phyloP scores from a whole-genome alignment of 1,140 invertebrate species.

The Drosophila busckii region DNA sequence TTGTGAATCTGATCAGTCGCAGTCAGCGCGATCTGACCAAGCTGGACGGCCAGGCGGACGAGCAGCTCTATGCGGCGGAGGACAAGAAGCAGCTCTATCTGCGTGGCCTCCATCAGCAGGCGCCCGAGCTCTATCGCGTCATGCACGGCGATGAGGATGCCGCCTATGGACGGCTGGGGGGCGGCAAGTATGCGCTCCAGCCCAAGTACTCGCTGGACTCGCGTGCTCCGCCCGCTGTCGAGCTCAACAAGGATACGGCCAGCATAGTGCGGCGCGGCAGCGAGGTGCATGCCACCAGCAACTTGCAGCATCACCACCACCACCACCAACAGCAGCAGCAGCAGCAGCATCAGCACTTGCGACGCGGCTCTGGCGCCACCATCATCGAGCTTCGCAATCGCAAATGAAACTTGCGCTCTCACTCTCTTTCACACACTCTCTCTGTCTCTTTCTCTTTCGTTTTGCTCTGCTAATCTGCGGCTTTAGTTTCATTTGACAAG shows the following conservation, averaged over 20 bases:
- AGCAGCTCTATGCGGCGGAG: slow-evolving; percentile 18
- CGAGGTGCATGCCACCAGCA: slow-evolving; percentile 79
- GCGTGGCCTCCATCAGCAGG: slow-evolving; percentile 85
- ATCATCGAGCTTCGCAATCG: slow-evolving; percentile 60
- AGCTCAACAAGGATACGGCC: slow-evolving; percentile 78
- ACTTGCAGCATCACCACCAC: slow-evolving; percentile 32
- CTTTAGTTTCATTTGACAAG: slow-evolving; percentile 78
- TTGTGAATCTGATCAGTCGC: slow-evolving; percentile 89
- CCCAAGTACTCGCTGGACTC: slow-evolving; percentile 67
- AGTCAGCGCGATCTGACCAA: slow-evolving; percentile 87
- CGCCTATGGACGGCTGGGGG: slow-evolving; percentile 26
- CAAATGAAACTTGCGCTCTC: slow-evolving; percentile 27
- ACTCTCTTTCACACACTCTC: not conserved
- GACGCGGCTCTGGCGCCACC: slow-evolving; percentile 50
- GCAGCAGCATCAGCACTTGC: slow-evolving; percentile 51
- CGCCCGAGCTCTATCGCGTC: slow-evolving; percentile 87
- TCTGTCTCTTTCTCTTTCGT: not conserved
- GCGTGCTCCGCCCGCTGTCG: slow-evolving; percentile 59
- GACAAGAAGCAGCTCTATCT: slow-evolving; percentile 85
- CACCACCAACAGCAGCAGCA: slow-evolving; percentile 25
- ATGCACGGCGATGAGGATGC: slow-evolving; percentile 80
- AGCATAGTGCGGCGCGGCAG: slow-evolving; percentile 81
- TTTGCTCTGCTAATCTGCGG: slow-evolving; percentile 28
- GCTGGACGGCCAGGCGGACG: slow-evolving; percentile 45
- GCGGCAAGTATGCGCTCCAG: slow-evolving; percentile 58